These are phyloP conservation scores for Premnoplex brunnescens DNA, from an alignment of 2,797 vertebrate genomes.

Conservation along the genomic window DNA sequence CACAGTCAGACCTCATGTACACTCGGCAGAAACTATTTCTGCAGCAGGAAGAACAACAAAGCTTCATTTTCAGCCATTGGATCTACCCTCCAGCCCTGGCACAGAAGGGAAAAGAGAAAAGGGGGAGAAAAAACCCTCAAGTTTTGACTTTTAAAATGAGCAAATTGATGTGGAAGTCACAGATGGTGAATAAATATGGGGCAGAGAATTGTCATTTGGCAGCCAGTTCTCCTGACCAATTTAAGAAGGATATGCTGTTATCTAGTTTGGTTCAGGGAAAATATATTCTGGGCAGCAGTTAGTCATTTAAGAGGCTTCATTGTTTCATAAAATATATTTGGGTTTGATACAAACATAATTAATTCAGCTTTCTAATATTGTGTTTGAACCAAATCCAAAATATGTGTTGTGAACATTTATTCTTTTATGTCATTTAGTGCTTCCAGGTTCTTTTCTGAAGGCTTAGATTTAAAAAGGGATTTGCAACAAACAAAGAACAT, in stretches of 20 bases:
- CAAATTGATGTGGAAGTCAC: slow-evolving; percentile 59
- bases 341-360: slow-evolving; percentile 61
- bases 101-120: background rate
- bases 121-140: background rate
- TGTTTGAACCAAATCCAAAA: slow-evolving; percentile 45
- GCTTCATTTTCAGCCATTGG: background rate
- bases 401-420: slow-evolving; percentile 14
- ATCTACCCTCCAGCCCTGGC: background rate
- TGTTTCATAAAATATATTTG: slow-evolving; percentile 66
- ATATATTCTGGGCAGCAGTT: slow-evolving; percentile 61
- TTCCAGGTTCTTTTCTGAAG: slow-evolving; percentile 50
- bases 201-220: slow-evolving; percentile 41
- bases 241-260: slow-evolving; percentile 51
- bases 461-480: slow-evolving; percentile 33
- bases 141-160: slow-evolving; percentile 52
- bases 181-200: slow-evolving; percentile 62
- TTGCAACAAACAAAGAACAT: slow-evolving; percentile 34
- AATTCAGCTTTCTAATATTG: slow-evolving; percentile 57
- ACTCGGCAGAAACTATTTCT: background rate
- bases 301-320: slow-evolving; percentile 52
- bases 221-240: slow-evolving; percentile 43
- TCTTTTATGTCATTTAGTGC: slow-evolving; percentile 12
- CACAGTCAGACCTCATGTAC: background rate
- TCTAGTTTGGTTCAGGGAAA: slow-evolving; percentile 45
- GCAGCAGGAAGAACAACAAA: background rate